Evolutionary conservation across 35 echinoderm and acorn worm species (phyloP), one percentile per base, ranked within the genome.

Genomic region (Lytechinus variegatus): DNA sequence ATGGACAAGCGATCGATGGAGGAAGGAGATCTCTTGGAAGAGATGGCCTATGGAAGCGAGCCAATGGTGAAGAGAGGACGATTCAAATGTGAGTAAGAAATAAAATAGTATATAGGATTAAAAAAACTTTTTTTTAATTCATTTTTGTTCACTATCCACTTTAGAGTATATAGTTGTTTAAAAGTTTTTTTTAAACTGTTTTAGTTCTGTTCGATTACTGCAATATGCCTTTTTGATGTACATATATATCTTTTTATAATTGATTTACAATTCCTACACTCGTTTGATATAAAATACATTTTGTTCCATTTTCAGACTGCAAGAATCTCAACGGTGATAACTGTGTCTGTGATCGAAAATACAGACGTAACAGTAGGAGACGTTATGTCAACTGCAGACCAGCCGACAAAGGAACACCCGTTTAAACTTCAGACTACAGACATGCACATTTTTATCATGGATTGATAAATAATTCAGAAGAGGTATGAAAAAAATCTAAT

Each of bases 41-140:
- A 93, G 4, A 55, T 93, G 53, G 27, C 53, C 28, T 93, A 93
- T 54, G 92, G 92, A 11, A 93, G 92, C n/a, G 92, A 93, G 53
- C 92, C 92, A 13, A 93, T 93, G 92, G 92, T 93, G 9, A 93
- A 93, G 92, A 93, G 92, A 28, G 92, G 92, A 57, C 92, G 92
- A 54, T 93, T 93, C 92, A 93, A 27, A 27, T 93, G 92, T 93
- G 54, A 93, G 92, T 93, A 44, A 44, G 2, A 44, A 44, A 44
- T 44, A 44, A 44, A 44, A 44, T 44, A 44, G n/a, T n/a, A n/a
- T n/a, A 44, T 44, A 44, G 33, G 33, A 44, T 44, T 1, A 0
- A 44, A 44, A 44, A 44, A 44, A 44, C 33, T 44, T 44, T 44
- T 44, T 44, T 44, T 44, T 44, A 44, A 44, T 44, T 0, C 33